Percentiles rank a stretch among this genome's conserved stretches.
These are phyloP conservation scores for Erpobdella octoculata DNA, from an alignment of 2,888 invertebrate species.

Conservation along the genomic window DNA sequence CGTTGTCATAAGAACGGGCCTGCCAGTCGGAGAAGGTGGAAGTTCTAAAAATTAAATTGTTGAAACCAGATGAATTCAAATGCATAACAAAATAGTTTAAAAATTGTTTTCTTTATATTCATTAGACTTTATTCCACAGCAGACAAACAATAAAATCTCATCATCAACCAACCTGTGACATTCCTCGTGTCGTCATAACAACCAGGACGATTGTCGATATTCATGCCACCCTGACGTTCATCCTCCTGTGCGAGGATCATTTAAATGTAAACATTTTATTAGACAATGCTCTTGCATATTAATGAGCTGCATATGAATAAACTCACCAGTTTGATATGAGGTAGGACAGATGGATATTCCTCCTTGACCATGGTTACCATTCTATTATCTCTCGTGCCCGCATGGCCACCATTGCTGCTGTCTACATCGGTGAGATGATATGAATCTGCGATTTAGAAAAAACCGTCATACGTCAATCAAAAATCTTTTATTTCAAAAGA, in stretches of 20 bases:
- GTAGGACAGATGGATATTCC: constrained; percentile 1
- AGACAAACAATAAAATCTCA: too few species aligned
- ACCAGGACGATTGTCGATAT: background rate
- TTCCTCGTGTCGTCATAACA: constrained; percentile 6
- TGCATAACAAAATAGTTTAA: background rate
- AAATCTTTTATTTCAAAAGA: too few species aligned
- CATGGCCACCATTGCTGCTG: too few species aligned
- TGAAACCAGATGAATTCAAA: background rate
- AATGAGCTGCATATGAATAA: background rate
- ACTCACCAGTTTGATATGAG: constrained; percentile 4
- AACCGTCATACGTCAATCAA: too few species aligned
- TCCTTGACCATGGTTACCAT: background rate
- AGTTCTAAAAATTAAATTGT: background rate
- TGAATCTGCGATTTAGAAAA: too few species aligned
- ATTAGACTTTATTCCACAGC: too few species aligned
- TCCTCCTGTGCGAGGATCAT: background rate
- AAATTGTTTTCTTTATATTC: background rate
- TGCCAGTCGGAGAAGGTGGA: constrained; percentile 22
- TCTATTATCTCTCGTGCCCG: too few species aligned
- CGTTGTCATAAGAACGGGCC: constrained; percentile 20
- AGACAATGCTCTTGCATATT: background rate
- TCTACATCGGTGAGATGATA: too few species aligned
- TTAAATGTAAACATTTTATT: background rate
- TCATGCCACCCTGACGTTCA: background rate
- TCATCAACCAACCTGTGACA: background rate